phyloP scores from a whole-genome alignment of 2,888 invertebrate species.

The Oscheius sp. region DNA sequence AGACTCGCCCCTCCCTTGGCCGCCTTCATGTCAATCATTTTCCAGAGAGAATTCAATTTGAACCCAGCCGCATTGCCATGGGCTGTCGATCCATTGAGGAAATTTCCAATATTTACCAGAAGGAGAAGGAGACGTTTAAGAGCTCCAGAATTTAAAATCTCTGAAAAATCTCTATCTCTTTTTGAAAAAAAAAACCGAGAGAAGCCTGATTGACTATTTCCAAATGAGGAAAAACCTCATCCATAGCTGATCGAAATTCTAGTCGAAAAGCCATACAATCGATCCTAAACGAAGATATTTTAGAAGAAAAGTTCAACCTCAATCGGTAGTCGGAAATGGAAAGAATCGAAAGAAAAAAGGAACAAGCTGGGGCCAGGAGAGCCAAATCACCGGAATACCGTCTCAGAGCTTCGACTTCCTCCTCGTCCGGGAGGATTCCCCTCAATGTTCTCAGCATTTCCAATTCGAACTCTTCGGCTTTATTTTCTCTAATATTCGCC shows the following conservation, averaged over 20 bases:
- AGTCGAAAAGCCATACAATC: conserved; percentile 34
- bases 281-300: conserved; percentile 28
- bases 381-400: conserved; percentile 47
- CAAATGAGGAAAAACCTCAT: conserved; percentile 32
- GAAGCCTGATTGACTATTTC: conserved; percentile 3
- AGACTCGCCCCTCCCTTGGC: conserved; percentile 43
- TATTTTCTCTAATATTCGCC: conserved; percentile 19
- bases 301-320: conserved; percentile 30
- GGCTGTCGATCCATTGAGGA: conserved; percentile 47
- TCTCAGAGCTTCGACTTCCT: conserved; percentile 50
- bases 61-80: conserved; percentile 57
- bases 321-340: conserved; percentile 46
- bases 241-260: conserved; percentile 31
- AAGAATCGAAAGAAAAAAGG: conserved; percentile 47
- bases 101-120: conserved; percentile 56
- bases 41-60: conserved; percentile 56
- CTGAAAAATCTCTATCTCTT: no score
- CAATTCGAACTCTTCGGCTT: conserved; percentile 41
- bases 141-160: conserved; percentile 25
- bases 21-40: conserved; percentile 50
- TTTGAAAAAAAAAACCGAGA: no score
- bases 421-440: conserved; percentile 41
- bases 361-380: conserved; percentile 41
- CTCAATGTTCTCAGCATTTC: conserved; percentile 42
- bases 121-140: conserved; percentile 46